A percentile compares a stretch with the other conserved stretches of the same genome.
phyloP scores from a whole-genome alignment of 1,140 invertebrate genomes.

The Phocides pigmalion region DNA sequence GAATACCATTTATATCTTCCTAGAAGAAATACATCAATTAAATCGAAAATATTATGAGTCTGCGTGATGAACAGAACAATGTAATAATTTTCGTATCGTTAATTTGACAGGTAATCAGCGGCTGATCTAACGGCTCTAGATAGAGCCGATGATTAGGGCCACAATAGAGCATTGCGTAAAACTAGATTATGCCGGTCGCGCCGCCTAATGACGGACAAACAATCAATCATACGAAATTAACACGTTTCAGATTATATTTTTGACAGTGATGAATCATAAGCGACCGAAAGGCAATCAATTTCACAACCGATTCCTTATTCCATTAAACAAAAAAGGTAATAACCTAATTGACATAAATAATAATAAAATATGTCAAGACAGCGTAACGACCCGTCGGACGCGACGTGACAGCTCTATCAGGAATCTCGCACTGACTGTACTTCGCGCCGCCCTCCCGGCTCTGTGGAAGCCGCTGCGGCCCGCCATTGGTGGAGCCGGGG shows the following conservation, averaged over 20 bases:
- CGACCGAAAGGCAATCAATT: conserved; percentile 79
- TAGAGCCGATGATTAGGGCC: conserved; percentile 42
- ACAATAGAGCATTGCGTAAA: conserved; percentile 74
- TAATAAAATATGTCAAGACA: conserved; percentile 82
- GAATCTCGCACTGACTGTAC: conserved; percentile 70
- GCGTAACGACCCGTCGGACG: conserved; percentile 72
- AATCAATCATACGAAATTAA: conserved; percentile 82
- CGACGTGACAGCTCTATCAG: conserved; percentile 80
- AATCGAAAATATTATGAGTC: conserved; percentile 30
- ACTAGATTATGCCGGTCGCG: conserved; percentile 66
- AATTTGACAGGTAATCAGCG: conserved; percentile 69
- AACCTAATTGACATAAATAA: conserved; percentile 84
- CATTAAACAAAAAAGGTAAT: conserved; percentile 82
- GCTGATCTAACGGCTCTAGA: conserved; percentile 33
- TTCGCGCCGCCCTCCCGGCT: conserved; percentile 46
- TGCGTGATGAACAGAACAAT: conserved; percentile 30
- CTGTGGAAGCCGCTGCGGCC: conserved; percentile 44
- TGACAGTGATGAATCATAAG: conserved; percentile 82
- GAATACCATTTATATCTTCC: too few species aligned
- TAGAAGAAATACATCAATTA: background rate
- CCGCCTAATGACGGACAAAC: conserved; percentile 70
- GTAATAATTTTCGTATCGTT: conserved; percentile 40
- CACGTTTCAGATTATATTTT: conserved; percentile 75
- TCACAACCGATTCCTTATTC: conserved; percentile 79
- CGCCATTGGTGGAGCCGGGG: conserved; percentile 44